Base-by-base conservation (phyloP, 1,140 invertebrate species). In the Pachyrhynchus sulphureomaculatus region DNA sequence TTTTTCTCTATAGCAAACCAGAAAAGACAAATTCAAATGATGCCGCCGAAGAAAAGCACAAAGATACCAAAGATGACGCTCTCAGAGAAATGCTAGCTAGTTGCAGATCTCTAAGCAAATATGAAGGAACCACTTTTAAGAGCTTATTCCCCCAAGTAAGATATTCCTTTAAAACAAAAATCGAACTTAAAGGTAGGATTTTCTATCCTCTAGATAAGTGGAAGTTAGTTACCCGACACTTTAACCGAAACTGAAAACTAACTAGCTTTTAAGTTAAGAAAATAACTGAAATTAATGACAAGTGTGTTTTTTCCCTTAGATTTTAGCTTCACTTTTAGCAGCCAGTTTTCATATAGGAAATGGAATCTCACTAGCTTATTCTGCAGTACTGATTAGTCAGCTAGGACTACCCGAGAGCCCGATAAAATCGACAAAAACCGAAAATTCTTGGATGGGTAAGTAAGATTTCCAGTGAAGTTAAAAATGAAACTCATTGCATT, bases 281-380 rank as follows among this genome's bases (percentile, higher is more conserved):
- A n/a, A n/a, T n/a, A n/a, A n/a, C n/a, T n/a, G n/a, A n/a, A n/a
- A n/a, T n/a, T n/a, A n/a, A n/a, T n/a, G n/a, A n/a, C n/a, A n/a
- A n/a, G n/a, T n/a, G n/a, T n/a, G n/a, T n/a, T n/a, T n/a, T n/a
- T n/a, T n/a, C n/a, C 62, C 67, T 17, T 53, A 82, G 81, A 79
- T 83, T 34, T 65, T 77, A 17, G 79, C 81, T 2, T 79, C 81
- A 55, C 68, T 82, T 13, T 71, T 82, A 18, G 77, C 81, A 3
- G 78, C 80, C 3, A 78, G 79, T 29, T 83, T 82, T 67, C 82
- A 84, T 58, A 78, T 84, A 55, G 79, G 77, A 12, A 79, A 83
- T 6, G 83, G 83, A 12, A 73, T 83, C 4, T 76, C 78, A 6
- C 78, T 84, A 66, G 82, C 81, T 1, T 84, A 80, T 66, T 84